Conservation (phyloP, 2,797 vertebrate species). For the Staurois parvus region DNA sequence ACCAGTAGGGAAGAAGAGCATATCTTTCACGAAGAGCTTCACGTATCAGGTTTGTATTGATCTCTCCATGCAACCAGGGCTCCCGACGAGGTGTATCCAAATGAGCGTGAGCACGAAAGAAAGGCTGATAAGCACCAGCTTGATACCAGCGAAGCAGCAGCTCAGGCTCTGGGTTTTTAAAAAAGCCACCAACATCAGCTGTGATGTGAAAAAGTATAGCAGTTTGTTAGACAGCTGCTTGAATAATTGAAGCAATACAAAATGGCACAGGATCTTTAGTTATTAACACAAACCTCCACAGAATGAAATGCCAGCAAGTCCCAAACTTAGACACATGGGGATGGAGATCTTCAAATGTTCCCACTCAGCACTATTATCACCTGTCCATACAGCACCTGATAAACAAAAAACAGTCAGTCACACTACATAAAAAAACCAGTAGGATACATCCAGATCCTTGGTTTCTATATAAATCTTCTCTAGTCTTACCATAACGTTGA, state of each 20-base stretch:
- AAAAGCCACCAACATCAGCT: constrained; percentile 92
- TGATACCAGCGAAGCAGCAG: constrained; percentile 95
- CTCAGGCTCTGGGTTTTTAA: constrained; percentile 86
- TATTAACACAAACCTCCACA: constrained; percentile 83
- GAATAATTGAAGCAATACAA: background rate
- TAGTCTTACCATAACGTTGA: constrained; percentile 86
- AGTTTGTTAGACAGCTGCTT: background rate
- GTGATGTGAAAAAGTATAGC: constrained; percentile 54
- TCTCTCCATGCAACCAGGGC: constrained; percentile 89
- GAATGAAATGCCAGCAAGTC: constrained; percentile 88
- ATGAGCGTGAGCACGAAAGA: constrained; percentile 92
- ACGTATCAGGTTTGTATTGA: constrained; percentile 82
- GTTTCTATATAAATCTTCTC: background rate
- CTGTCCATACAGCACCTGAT: constrained; percentile 92
- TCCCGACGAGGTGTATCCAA: constrained; percentile 91
- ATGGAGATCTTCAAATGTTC: constrained; percentile 90
- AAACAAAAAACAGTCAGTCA: background rate
- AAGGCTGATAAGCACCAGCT: constrained; percentile 90
- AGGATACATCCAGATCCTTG: background rate
- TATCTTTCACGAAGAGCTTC: constrained; percentile 85
- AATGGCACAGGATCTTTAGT: no score
- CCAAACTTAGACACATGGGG: constrained; percentile 92
- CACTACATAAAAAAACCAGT: background rate
- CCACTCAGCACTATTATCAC: constrained; percentile 95
- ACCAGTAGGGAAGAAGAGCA: constrained; percentile 90